Evolutionary conservation across 2,888 invertebrate genomes (phyloP).

Genomic region (Rhamphomyia laevipes): DNA sequence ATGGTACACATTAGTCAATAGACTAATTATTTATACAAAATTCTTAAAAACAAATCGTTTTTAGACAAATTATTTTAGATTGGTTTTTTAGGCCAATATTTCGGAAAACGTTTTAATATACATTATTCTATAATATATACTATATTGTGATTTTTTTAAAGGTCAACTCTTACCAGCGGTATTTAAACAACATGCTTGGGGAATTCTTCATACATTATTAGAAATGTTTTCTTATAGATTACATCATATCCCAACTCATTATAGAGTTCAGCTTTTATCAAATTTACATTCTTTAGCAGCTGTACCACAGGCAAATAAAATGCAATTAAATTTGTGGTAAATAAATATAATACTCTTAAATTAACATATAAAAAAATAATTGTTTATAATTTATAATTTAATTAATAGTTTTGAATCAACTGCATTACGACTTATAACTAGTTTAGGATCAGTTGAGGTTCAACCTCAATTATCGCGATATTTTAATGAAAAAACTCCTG

Average conservation of each 20-base stretch:
- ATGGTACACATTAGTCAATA: too few species aligned
- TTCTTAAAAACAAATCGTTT: too few species aligned
- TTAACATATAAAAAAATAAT: too few species aligned
- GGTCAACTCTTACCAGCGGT: slow-evolving; percentile 82
- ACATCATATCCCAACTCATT: slow-evolving; percentile 94
- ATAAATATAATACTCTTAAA: slow-evolving; percentile 14
- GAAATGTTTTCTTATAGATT: slow-evolving; percentile 96
- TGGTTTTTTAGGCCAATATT: too few species aligned
- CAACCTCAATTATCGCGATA: slow-evolving; percentile 87
- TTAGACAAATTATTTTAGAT: too few species aligned
- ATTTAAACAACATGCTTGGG: slow-evolving; percentile 88
- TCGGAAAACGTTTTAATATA: too few species aligned
- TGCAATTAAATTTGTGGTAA: slow-evolving; percentile 83
- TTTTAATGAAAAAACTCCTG: slow-evolving; percentile 72
- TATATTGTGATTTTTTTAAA: slow-evolving; percentile 27
- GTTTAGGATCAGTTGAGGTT: slow-evolving; percentile 87
- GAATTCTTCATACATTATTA: slow-evolving; percentile 84
- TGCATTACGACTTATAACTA: slow-evolving; percentile 72
- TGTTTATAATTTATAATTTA: background rate
- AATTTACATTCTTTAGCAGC: slow-evolving; percentile 85
- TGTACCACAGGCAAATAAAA: slow-evolving; percentile 89
- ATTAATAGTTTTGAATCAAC: slow-evolving; percentile 66
- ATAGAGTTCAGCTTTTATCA: slow-evolving; percentile 81
- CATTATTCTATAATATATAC: too few species aligned
- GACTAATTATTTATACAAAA: too few species aligned